These are phyloP conservation scores for Crambe crambe DNA, from an alignment of 37 sponge, comb jelly and placozoan genomes.

Conservation along the genomic window DNA sequence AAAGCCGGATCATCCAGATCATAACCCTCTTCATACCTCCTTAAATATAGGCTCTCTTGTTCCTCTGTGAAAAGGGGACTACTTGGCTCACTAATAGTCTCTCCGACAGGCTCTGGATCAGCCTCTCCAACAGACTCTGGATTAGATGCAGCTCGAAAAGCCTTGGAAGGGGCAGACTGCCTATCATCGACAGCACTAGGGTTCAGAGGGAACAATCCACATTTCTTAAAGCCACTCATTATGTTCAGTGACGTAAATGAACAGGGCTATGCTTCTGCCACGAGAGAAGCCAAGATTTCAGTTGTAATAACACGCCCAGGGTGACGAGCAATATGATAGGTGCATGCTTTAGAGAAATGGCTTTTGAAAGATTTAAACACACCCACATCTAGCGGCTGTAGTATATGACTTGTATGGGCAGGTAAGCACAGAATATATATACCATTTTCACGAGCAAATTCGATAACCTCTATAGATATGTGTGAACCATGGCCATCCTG, in stretches of 20 bases:
- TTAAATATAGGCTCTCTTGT: slow-evolving; percentile 18
- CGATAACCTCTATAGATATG: slow-evolving; percentile 54
- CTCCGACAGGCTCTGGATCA: background rate
- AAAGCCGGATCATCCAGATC: slow-evolving; percentile 36
- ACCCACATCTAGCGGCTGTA: slow-evolving; percentile 70
- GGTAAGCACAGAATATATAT: slow-evolving; percentile 56
- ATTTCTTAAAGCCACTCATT: slow-evolving; percentile 63
- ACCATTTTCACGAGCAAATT: slow-evolving; percentile 52
- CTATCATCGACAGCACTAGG: slow-evolving; percentile 51
- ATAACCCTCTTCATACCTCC: slow-evolving; percentile 46
- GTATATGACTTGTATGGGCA: slow-evolving; percentile 59
- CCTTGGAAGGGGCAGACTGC: slow-evolving; percentile 61
- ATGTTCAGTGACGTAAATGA: slow-evolving; percentile 55
- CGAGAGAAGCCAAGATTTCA: slow-evolving; percentile 39
- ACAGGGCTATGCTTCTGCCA: slow-evolving; percentile 33
- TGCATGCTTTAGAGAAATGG: slow-evolving; percentile 49
- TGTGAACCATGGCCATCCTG: slow-evolving; percentile 73
- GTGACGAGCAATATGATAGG: slow-evolving; percentile 17
- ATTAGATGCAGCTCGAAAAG: slow-evolving; percentile 3
- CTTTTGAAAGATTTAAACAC: slow-evolving; percentile 66
- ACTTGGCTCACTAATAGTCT: background rate
- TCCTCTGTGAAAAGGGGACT: slow-evolving; percentile 10
- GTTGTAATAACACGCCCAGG: slow-evolving; percentile 61
- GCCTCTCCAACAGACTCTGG: background rate
- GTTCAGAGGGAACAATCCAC: slow-evolving; percentile 52